Percentiles rank a stretch among this genome's conserved stretches.
phyloP scores from a whole-genome alignment of 2,888 invertebrate species.

The Eupithecia tripunctaria region DNA sequence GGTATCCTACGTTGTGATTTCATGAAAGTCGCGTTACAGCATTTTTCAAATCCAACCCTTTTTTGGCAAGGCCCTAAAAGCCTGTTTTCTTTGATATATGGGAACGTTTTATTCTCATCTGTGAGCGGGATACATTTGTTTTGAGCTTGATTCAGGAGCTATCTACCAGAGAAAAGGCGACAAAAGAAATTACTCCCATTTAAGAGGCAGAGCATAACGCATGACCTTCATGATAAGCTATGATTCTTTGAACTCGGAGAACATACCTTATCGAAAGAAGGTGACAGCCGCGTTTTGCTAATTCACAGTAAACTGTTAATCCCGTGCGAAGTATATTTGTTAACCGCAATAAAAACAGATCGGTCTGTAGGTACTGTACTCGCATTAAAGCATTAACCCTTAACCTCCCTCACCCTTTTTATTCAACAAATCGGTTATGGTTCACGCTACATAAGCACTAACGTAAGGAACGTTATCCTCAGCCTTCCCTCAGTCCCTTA shows the following conservation, averaged over 20 bases:
- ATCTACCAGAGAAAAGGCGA: slow-evolving; percentile 46
- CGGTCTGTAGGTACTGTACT: not conserved
- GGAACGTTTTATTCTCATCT: slow-evolving; percentile 46
- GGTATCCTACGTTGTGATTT: slow-evolving; percentile 30
- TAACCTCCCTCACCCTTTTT: slow-evolving; percentile 48
- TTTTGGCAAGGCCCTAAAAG: slow-evolving; percentile 30
- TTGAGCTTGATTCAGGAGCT: slow-evolving; percentile 45
- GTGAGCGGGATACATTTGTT: slow-evolving; percentile 33
- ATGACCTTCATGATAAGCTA: slow-evolving; percentile 7
- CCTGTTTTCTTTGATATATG: slow-evolving; percentile 39
- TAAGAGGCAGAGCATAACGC: slow-evolving; percentile 39
- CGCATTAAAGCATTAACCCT: slow-evolving; percentile 14
- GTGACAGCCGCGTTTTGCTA: not conserved
- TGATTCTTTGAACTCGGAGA: not conserved
- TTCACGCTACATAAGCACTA: slow-evolving; percentile 63
- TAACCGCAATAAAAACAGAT: not conserved
- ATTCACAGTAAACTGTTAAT: not conserved
- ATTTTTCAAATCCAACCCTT: slow-evolving; percentile 22
- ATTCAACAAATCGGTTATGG: slow-evolving; percentile 55
- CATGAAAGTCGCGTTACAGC: slow-evolving; percentile 26
- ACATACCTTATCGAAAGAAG: not conserved
- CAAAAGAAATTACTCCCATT: slow-evolving; percentile 46
- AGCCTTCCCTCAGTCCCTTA: slow-evolving; percentile 59
- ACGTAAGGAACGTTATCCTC: slow-evolving; percentile 58
- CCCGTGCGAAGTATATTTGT: not conserved